Percentiles rank a stretch among this genome's conserved stretches.
Evolutionary conservation across 2,113 vertebrate species (phyloP).

Genomic region (Vanacampus margaritifer): DNA sequence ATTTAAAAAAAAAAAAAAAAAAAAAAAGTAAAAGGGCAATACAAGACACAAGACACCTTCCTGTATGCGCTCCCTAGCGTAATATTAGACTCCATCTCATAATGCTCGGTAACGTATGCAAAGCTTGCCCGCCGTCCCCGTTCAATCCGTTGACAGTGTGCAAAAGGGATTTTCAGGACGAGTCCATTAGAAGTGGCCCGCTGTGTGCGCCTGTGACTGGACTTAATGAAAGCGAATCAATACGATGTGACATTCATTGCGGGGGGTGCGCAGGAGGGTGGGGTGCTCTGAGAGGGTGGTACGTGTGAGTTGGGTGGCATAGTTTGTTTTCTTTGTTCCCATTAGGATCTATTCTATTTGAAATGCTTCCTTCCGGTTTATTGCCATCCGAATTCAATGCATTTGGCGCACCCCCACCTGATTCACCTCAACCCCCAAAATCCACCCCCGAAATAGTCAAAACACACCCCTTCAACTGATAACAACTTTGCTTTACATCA

Average conservation of each 20-base stretch:
- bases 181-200: conserved; percentile 16
- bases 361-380: no score
- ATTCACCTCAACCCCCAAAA: no score
- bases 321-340: no score
- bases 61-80: conserved; percentile 13
- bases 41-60: conserved; percentile 1
- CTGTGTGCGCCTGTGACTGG: conserved; percentile 22
- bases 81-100: conserved; percentile 21
- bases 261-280: conserved; percentile 35
- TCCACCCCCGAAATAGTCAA: no score
- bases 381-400: no score
- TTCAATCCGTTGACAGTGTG: conserved; percentile 15
- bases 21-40: background rate
- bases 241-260: conserved; percentile 47
- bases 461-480: no score
- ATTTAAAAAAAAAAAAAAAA: no score
- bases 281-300: conserved; percentile 8
- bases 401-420: no score
- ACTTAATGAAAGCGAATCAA: conserved; percentile 54
- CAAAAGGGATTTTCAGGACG: conserved; percentile 28
- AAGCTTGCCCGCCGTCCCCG: conserved; percentile 4
- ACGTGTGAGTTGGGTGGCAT: conserved; percentile 22
- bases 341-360: no score
- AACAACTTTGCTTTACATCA: no score
- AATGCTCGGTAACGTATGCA: background rate